Conservation (phyloP, 1,140 invertebrate species). For the Periplaneta americana region DNA sequence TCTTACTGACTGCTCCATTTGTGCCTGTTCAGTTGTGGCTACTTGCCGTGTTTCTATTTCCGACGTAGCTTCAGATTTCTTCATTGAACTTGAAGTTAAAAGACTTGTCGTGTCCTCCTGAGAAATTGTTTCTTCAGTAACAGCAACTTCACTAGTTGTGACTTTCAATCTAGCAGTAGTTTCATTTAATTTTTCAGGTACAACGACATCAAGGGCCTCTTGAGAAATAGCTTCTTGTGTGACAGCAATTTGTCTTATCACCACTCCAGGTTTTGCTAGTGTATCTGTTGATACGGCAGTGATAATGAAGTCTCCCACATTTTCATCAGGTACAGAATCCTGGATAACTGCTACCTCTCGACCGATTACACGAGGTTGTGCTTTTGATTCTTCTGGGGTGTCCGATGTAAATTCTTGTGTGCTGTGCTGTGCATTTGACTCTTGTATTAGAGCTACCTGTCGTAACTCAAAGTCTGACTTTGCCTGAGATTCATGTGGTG, state of each 20-base stretch:
- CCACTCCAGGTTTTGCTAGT: slow-evolving; percentile 10
- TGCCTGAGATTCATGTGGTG: not conserved
- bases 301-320: not conserved
- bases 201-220: not conserved
- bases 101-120: not conserved
- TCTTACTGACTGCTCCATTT: not conserved
- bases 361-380: not conserved
- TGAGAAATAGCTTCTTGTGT: not conserved
- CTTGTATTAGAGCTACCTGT: not conserved
- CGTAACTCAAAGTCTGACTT: not conserved
- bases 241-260: slow-evolving; percentile 16
- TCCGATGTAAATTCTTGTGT: not conserved
- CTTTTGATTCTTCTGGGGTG: not conserved
- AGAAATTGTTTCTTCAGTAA: slow-evolving; percentile 4
- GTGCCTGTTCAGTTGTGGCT: not conserved
- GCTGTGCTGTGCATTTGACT: not conserved
- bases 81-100: not conserved
- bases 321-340: not conserved
- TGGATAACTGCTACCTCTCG: slow-evolving; percentile 1
- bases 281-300: slow-evolving; percentile 1
- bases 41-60: not conserved
- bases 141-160: not conserved
- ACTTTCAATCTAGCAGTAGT: not conserved
- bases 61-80: not conserved
- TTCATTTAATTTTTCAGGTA: slow-evolving; percentile 2